Evolutionary conservation across 2,113 vertebrate species (phyloP).

Genomic region (Mus spicilegus): DNA sequence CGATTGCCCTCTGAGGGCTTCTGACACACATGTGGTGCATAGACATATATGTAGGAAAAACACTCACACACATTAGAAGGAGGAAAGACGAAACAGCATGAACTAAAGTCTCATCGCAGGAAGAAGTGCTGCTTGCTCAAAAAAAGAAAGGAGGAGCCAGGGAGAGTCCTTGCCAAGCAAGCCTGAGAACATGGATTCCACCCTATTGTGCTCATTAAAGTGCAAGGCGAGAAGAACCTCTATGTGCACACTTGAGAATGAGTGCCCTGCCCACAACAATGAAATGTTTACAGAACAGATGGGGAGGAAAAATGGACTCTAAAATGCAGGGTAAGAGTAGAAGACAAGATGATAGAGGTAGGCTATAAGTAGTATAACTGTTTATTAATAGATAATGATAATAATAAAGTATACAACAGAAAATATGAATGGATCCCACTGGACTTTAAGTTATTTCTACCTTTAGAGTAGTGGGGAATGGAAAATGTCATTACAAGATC

Average conservation of each 20-base stretch:
- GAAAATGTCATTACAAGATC: background rate
- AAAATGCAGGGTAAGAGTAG: background rate
- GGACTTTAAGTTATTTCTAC: background rate
- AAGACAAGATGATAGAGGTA: background rate
- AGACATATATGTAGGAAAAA: background rate
- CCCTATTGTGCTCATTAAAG: background rate
- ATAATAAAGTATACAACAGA: rapidly evolving
- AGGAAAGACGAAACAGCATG: background rate
- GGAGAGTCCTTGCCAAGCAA: background rate
- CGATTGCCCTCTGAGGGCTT: background rate
- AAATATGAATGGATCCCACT: rapidly evolving
- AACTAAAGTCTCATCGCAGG: background rate
- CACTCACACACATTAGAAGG: background rate
- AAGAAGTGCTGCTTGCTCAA: background rate
- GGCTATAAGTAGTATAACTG: background rate
- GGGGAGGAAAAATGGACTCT: background rate
- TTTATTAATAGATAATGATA: background rate
- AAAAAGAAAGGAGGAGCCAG: background rate
- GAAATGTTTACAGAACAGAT: background rate
- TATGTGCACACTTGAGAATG: too few species aligned
- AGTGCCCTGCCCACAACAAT: background rate
- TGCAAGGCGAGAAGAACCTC: too few species aligned
- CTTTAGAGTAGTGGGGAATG: background rate
- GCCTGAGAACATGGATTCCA: too few species aligned
- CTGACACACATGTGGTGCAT: background rate